phyloP scores from a whole-genome alignment of 2,113 vertebrate species.

The Meleagris gallopavo region DNA sequence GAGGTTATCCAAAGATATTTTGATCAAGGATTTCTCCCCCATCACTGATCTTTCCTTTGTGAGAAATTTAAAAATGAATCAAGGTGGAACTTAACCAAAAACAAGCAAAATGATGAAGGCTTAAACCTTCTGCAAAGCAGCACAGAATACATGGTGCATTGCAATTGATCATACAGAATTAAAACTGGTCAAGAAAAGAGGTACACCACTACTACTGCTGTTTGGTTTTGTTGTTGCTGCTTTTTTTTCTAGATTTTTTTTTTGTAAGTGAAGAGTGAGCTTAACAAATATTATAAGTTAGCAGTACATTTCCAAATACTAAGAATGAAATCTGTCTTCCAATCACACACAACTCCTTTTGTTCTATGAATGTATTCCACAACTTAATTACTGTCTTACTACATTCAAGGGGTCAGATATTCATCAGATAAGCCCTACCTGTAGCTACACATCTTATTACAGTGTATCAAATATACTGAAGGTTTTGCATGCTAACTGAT shows the following conservation, averaged over 20 bases:
- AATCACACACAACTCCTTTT: neutral
- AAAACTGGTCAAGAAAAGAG: neutral
- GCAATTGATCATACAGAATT: neutral
- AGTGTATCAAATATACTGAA: neutral
- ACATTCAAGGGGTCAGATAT: neutral
- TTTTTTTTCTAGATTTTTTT: neutral
- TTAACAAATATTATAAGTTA: neutral
- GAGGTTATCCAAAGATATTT: neutral
- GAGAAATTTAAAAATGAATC: neutral
- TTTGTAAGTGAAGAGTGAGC: neutral
- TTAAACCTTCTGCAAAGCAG: neutral
- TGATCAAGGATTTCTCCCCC: neutral
- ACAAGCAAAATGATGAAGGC: neutral
- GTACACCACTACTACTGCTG: neutral
- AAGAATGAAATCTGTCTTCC: rapidly evolving
- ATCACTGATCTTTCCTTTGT: neutral
- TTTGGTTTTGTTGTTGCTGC: neutral
- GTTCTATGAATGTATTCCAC: neutral
- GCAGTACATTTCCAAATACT: neutral
- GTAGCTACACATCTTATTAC: neutral
- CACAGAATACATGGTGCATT: neutral
- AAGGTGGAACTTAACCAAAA: neutral
- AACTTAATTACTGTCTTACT: neutral
- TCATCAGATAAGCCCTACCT: neutral
- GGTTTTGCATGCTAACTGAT: neutral